Conservation (phyloP, 2,888 invertebrate species). For the Seira ritae region DNA sequence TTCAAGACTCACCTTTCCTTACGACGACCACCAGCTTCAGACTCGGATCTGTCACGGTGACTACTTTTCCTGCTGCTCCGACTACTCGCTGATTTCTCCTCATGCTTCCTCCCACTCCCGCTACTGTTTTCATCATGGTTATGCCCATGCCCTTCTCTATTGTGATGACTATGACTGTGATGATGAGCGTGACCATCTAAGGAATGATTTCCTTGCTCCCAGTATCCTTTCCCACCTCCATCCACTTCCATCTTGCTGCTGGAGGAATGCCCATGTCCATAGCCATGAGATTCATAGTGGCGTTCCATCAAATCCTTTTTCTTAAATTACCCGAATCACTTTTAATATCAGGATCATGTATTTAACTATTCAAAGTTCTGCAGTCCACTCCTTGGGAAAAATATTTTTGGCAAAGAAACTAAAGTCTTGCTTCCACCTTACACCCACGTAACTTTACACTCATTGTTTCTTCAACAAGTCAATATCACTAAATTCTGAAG, state of each 20-base stretch:
- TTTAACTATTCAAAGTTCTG: no score
- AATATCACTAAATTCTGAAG: no score
- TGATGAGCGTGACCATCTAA: neutral
- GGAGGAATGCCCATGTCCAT: slow-evolving; percentile 5
- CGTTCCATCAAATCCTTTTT: slow-evolving; percentile 39
- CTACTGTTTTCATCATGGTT: neutral
- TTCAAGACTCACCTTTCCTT: slow-evolving; percentile 56
- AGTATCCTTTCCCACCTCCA: neutral
- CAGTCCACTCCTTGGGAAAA: no score
- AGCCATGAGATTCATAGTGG: slow-evolving; percentile 28
- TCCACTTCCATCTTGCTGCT: neutral
- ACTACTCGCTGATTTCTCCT: slow-evolving; percentile 39
- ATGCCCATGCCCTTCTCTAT: slow-evolving; percentile 26
- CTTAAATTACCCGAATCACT: neutral
- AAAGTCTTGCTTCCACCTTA: no score
- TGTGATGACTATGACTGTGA: slow-evolving; percentile 22
- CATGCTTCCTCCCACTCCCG: slow-evolving; percentile 26
- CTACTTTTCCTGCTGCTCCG: slow-evolving; percentile 35
- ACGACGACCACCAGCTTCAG: slow-evolving; percentile 43
- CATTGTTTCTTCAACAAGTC: no score
- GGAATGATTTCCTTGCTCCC: slow-evolving; percentile 12
- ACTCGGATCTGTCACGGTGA: slow-evolving; percentile 14
- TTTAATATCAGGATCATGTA: neutral
- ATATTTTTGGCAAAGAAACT: no score
- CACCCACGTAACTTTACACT: no score